Evolutionary conservation across 2,888 invertebrate species (phyloP).

Genomic region (Yponomeuta plumbellus): DNA sequence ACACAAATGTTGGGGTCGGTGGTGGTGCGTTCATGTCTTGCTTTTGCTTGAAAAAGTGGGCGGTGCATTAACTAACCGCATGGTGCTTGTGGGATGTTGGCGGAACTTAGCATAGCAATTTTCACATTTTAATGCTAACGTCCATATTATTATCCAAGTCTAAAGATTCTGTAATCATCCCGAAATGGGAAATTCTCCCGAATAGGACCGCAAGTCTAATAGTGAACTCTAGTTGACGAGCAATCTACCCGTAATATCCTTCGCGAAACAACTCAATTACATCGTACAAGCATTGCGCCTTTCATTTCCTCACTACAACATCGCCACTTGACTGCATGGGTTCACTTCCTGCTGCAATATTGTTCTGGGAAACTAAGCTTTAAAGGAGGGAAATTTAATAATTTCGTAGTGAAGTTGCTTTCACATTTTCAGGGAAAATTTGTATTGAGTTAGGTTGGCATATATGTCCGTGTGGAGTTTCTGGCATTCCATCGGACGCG

Average conservation of each 20-base stretch:
- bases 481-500: too few species aligned
- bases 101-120: too few species aligned
- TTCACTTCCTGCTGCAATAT: constrained; percentile 7
- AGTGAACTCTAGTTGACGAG: constrained; percentile 59
- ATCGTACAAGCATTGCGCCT: constrained; percentile 43
- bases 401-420: not conserved
- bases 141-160: not conserved
- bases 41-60: too few species aligned
- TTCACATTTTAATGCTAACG: too few species aligned
- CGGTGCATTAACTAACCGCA: too few species aligned
- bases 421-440: too few species aligned
- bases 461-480: too few species aligned
- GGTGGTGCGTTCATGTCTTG: too few species aligned
- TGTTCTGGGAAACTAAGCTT: constrained; percentile 1
- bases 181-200: not conserved
- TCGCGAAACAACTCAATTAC: constrained; percentile 65
- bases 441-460: too few species aligned
- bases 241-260: constrained; percentile 75
- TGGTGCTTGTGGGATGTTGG: too few species aligned
- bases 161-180: not conserved
- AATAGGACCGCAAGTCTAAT: constrained; percentile 11
- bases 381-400: not conserved
- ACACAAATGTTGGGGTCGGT: too few species aligned
- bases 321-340: constrained; percentile 12
- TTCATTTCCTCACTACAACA: constrained; percentile 59